Percentiles rank a stretch among this genome's conserved stretches.
Conservation (phyloP, 2,888 invertebrate species). For the Coremacera marginata region DNA sequence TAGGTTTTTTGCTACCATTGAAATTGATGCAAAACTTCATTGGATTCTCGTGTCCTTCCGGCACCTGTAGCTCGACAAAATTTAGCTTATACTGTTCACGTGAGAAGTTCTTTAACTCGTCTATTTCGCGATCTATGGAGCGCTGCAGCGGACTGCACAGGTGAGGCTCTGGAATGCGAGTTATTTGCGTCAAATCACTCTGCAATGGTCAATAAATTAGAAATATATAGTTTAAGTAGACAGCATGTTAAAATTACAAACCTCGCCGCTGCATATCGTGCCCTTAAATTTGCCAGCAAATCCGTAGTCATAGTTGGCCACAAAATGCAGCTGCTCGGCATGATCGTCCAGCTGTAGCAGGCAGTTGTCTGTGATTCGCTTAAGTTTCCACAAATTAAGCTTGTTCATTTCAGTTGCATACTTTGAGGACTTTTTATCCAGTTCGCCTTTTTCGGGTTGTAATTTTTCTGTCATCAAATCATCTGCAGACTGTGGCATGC, state of each 20-base stretch:
- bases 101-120: conserved; percentile 62
- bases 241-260: conserved; percentile 36
- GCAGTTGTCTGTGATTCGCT: conserved; percentile 64
- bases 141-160: conserved; percentile 59
- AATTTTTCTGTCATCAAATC: conserved; percentile 39
- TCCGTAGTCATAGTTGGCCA: conserved; percentile 60
- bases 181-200: conserved; percentile 51
- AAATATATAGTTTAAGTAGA: neutral
- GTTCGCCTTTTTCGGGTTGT: conserved; percentile 47
- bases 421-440: conserved; percentile 48
- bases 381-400: conserved; percentile 57
- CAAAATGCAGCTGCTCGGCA: conserved; percentile 52
- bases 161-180: conserved; percentile 59
- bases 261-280: conserved; percentile 51
- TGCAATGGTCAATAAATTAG: conserved; percentile 39
- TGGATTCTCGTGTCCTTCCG: conserved; percentile 66
- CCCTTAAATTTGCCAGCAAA: conserved; percentile 58
- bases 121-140: conserved; percentile 58
- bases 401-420: conserved; percentile 39
- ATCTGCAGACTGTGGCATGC: conserved; percentile 51
- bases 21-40: conserved; percentile 59
- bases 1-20: conserved; percentile 50
- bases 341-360: conserved; percentile 58
- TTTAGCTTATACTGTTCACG: conserved; percentile 66
- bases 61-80: conserved; percentile 64